Evolutionary conservation across 2,888 invertebrate genomes (phyloP), one percentile per base, ranked within the genome.

Genomic region (Epistrophe grossulariae): DNA sequence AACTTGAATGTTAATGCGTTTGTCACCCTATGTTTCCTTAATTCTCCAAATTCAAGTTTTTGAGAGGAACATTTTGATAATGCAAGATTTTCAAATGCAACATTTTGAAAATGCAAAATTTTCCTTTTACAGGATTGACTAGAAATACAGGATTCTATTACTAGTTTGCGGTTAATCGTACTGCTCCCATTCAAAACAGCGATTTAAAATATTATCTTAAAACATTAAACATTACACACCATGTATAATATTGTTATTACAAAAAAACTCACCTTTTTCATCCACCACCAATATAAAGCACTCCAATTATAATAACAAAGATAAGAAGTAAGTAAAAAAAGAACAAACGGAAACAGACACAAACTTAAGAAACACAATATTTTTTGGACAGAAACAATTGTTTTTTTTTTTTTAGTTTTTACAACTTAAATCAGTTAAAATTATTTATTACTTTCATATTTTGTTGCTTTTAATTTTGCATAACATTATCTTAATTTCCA

Each of bases 371-470:
- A 50, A 43, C 19, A 66, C 11, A 31, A 38, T 24, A 35, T 31
- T n/a, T 3, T 28, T 19, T 50, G 50, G 3, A 66, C 71, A 28
- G 50, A 70, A 66, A 84, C 48, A 28, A 60, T 72, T 81, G 66
- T 24, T 68, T 24, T 48, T 48, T 81, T 71, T 68, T 24, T 48
- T 48, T 78, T 78, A 73, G 79, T 40, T 48, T 66, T 81, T 78
- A 81, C 77, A 85, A 81, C 73, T 78, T 73, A 73, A 80, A 57
- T 78, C 52, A 81, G 78, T 81, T 85, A 78, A 68, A 78, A 38
- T 77, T 77, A 52, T 84, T 84, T 83, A 83, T 83, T 83, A 68
- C 43, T 78, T 66, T 59, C 50, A 19, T 28, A 48, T 40, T 55
- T 78, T 11, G 35, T 77, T 62, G 19, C 24, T 48, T 48, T 73